Evolutionary conservation across 2,888 invertebrate species (phyloP).

Genomic region (Sinelater perroti): DNA sequence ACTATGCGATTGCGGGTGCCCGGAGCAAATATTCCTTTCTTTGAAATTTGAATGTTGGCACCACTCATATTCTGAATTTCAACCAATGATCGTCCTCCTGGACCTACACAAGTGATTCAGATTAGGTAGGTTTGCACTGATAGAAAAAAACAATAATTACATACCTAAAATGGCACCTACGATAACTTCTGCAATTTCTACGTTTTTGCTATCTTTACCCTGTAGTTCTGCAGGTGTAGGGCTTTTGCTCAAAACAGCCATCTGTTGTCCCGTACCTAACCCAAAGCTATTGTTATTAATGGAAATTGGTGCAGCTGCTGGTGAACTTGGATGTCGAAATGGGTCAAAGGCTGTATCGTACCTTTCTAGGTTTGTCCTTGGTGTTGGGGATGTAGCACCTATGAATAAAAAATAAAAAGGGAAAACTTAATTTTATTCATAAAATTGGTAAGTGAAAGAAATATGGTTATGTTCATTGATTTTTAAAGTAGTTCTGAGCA

Average conservation of each 20-base stretch:
- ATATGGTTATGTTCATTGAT: no score
- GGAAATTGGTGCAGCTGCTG: conserved; percentile 78
- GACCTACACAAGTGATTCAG: conserved; percentile 68
- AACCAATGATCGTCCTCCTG: conserved; percentile 94
- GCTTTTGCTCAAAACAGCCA: conserved; percentile 82
- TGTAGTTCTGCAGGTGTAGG: conserved; percentile 80
- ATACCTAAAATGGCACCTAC: conserved; percentile 95
- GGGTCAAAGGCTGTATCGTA: conserved; percentile 76
- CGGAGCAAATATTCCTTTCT: conserved; percentile 97
- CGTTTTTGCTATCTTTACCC: conserved; percentile 85
- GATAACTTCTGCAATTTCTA: conserved; percentile 95
- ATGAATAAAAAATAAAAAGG: conserved; percentile 38
- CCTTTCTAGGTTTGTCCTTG: conserved; percentile 75
- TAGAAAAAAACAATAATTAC: background rate
- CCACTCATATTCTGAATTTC: conserved; percentile 98
- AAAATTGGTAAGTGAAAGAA: no score
- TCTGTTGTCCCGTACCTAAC: conserved; percentile 76
- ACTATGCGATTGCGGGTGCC: conserved; percentile 97
- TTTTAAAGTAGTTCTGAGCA: no score
- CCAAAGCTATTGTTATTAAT: conserved; percentile 91
- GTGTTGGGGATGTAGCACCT: conserved; percentile 73
- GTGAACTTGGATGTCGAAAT: conserved; percentile 78
- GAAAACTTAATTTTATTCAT: background rate
- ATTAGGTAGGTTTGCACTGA: background rate
- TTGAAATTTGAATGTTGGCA: conserved; percentile 97